These are phyloP conservation scores for Himalopsyche anomala DNA, from an alignment of 2,888 invertebrate species.

Conservation along the genomic window DNA sequence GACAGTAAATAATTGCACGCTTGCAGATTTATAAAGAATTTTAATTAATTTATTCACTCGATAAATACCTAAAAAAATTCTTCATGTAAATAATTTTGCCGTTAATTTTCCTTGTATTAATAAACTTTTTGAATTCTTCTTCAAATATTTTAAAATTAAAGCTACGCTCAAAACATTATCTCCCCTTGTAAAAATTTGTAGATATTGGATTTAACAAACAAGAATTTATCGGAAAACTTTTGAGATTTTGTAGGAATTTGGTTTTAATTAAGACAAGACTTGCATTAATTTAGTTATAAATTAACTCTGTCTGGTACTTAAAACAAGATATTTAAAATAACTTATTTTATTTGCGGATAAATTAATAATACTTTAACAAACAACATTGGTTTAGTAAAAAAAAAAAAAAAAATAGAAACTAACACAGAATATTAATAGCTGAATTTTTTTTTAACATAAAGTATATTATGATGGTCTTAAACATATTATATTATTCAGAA, in stretches of 20 bases:
- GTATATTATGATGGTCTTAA: too few relatives aligned
- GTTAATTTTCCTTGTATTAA: constrained; percentile 55
- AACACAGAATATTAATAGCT: too few relatives aligned
- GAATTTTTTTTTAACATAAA: too few relatives aligned
- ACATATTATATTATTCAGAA: too few relatives aligned
- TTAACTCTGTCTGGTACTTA: too few relatives aligned
- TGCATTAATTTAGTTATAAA: background rate
- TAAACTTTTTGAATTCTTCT: constrained; percentile 62
- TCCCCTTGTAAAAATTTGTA: background rate
- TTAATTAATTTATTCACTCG: constrained; percentile 53
- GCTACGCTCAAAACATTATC: background rate
- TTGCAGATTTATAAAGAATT: constrained; percentile 50
- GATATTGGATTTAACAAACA: constrained; percentile 6
- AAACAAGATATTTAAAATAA: too few relatives aligned
- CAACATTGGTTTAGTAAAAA: too few relatives aligned
- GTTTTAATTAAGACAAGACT: background rate
- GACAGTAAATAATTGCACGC: too few relatives aligned
- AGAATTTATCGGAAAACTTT: constrained; percentile 18
- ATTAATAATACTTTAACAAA: too few relatives aligned
- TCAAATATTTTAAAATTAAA: constrained; percentile 52
- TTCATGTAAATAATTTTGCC: constrained; percentile 36
- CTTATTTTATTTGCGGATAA: too few relatives aligned
- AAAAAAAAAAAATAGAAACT: too few relatives aligned
- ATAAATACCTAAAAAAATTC: constrained; percentile 55
- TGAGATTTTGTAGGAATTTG: background rate